Evolutionary conservation across 2,797 vertebrate genomes (phyloP), one percentile per base, ranked within the genome.

Genomic region (Lycodopsis pacificus): DNA sequence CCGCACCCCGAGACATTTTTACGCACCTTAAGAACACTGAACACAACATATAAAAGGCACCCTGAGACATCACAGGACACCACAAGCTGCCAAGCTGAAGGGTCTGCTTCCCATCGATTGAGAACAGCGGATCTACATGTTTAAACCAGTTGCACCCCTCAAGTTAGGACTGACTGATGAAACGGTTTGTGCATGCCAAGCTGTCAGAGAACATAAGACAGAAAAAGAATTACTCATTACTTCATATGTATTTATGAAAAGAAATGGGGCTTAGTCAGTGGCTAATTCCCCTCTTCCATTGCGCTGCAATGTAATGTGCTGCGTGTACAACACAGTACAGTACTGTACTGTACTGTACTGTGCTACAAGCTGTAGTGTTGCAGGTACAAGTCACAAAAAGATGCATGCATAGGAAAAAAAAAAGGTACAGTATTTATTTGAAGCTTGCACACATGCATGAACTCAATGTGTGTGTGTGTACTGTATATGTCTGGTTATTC

Each of bases 41-140:
- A 80, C 5, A 65, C 58, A 64, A 66, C 71, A 68, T 65, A 62
- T 36, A 27, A 56, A 22, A 73, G 57, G 57, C 66, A n/a, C 34
- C 40, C 30, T 73, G 86, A 91, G 72, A 79, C 71, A 71, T 80
- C 79, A 81, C 87, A 84, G 79, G 48, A 83, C 83, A 80, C 67
- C 13, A 44, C 4, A 0, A 68, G 73, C 80, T 83, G 85, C 85
- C 81, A 69, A 74, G 67, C 51, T 22, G 15, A 46, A 54, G 66
- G 49, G n/a, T 90, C 89, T 86, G 91, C 56, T 85, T 87, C 78
- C 69, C 76, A 79, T 82, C 71, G 14, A 71, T 76, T 32, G 34
- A 56, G 38, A 81, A 65, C 75, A 71, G 69, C 2, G 0, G 66
- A 44, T 65, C 65, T 54, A 66, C 64, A 57, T 27, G 66, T 71